phyloP scores from a whole-genome alignment of 92 coral and sea anemone genomes.

The Palythoa caribaeorum region DNA sequence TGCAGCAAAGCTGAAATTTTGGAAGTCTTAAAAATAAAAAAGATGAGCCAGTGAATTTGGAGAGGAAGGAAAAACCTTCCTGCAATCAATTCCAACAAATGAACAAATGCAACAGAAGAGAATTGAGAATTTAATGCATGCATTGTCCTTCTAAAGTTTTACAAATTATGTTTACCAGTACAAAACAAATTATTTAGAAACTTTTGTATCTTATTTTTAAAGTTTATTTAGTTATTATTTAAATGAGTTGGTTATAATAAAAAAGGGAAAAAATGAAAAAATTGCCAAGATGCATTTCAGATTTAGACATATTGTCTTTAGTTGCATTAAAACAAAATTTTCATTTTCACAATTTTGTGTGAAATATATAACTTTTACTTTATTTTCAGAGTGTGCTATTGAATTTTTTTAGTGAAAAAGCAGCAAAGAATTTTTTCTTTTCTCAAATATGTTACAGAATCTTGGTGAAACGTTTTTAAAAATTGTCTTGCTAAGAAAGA shows the following conservation, averaged over 20 bases:
- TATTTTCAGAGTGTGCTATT: constrained; percentile 10
- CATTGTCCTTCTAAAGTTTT: not conserved
- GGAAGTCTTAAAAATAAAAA: too few species aligned
- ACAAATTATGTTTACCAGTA: not conserved
- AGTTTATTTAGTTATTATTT: constrained; percentile 33
- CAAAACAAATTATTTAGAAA: constrained; percentile 30
- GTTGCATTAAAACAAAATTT: not conserved
- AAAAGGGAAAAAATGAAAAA: not conserved
- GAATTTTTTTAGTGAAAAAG: not conserved
- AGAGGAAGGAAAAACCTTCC: too few species aligned
- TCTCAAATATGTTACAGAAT: not conserved
- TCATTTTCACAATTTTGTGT: not conserved
- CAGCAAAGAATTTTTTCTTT: not conserved
- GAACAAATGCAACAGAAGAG: too few species aligned
- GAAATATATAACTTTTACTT: not conserved
- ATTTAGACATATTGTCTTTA: not conserved
- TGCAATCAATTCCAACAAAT: too few species aligned
- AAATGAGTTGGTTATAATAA: not conserved
- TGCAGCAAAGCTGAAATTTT: too few species aligned
- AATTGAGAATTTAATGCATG: not conserved
- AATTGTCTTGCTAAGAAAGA: not conserved
- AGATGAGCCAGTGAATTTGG: too few species aligned
- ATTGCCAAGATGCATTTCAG: not conserved
- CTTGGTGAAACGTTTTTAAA: not conserved
- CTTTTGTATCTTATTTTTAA: not conserved